Conservation (phyloP, 2,797 vertebrate species). For the Poeciliopsis paucimaculata region DNA sequence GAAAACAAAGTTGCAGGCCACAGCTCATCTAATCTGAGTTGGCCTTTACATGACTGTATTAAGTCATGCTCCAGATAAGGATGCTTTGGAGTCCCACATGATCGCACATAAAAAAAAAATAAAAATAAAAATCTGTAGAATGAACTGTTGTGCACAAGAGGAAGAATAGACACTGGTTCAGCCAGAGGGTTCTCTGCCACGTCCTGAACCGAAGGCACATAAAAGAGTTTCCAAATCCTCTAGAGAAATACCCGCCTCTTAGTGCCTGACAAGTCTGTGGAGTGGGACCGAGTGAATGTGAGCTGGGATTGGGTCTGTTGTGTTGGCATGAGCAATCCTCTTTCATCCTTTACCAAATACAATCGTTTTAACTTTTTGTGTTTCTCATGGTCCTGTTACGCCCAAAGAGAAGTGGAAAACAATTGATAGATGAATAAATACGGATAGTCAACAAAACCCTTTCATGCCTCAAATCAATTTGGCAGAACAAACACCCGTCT, state of each 20-base stretch:
- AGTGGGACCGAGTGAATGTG: slow-evolving; percentile 2
- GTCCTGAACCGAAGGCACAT: slow-evolving; percentile 24
- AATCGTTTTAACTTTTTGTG: slow-evolving; percentile 29
- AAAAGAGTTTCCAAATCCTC: slow-evolving; percentile 33
- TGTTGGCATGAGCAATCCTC: slow-evolving; percentile 36
- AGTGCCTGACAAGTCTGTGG: slow-evolving; percentile 17
- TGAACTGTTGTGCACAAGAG: slow-evolving; percentile 13
- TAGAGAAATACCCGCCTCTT: slow-evolving; percentile 26
- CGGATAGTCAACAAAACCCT: neutral
- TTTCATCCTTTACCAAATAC: slow-evolving; percentile 42
- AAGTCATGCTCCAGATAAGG: slow-evolving; percentile 47
- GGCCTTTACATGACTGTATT: slow-evolving; percentile 36
- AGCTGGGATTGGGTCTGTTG: slow-evolving; percentile 35
- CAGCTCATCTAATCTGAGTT: slow-evolving; percentile 64
- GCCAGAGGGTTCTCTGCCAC: slow-evolving; percentile 17
- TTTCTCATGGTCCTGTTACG: neutral
- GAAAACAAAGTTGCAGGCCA: slow-evolving; percentile 49
- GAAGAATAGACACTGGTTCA: slow-evolving; percentile 1
- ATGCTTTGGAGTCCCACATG: slow-evolving; percentile 30
- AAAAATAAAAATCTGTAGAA: slow-evolving; percentile 1
- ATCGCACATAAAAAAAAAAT: slow-evolving; percentile 18
- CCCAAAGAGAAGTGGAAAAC: neutral
- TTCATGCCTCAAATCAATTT: neutral
- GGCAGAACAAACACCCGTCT: neutral
- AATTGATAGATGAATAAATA: neutral